These are phyloP conservation scores for Grammomys dolichurus DNA, from an alignment of 2,113 vertebrate species.

Conservation along the genomic window DNA sequence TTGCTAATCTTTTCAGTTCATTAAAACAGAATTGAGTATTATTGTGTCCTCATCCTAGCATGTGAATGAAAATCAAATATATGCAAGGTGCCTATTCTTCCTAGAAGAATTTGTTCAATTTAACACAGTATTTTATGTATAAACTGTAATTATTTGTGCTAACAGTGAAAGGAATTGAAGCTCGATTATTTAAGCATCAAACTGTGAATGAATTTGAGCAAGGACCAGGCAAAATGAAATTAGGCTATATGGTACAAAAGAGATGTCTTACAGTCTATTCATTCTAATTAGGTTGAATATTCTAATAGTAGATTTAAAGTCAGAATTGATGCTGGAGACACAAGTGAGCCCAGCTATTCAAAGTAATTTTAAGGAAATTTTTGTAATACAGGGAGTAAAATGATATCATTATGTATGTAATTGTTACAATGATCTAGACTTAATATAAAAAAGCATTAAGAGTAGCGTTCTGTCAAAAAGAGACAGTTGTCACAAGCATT, in stretches of 20 bases:
- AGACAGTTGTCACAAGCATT: background rate
- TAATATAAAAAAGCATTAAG: background rate
- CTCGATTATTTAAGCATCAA: background rate
- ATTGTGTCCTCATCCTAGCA: rapidly evolving
- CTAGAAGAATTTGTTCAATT: background rate
- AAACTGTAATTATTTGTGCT: background rate
- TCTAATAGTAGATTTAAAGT: background rate
- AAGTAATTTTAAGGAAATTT: background rate
- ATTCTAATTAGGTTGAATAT: background rate
- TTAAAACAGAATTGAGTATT: background rate
- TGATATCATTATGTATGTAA: background rate
- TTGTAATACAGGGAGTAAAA: background rate
- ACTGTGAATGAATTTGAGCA: background rate
- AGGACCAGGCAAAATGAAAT: background rate
- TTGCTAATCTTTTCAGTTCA: background rate
- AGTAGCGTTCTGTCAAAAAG: background rate
- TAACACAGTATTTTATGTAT: background rate
- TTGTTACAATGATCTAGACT: background rate
- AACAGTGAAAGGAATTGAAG: background rate
- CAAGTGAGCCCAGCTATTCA: background rate
- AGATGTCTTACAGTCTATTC: background rate
- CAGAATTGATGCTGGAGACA: background rate
- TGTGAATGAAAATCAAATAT: background rate
- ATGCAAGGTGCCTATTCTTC: background rate
- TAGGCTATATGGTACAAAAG: background rate